Base-by-base conservation (phyloP, 1,140 invertebrate species). In the Sitophilus oryzae region DNA sequence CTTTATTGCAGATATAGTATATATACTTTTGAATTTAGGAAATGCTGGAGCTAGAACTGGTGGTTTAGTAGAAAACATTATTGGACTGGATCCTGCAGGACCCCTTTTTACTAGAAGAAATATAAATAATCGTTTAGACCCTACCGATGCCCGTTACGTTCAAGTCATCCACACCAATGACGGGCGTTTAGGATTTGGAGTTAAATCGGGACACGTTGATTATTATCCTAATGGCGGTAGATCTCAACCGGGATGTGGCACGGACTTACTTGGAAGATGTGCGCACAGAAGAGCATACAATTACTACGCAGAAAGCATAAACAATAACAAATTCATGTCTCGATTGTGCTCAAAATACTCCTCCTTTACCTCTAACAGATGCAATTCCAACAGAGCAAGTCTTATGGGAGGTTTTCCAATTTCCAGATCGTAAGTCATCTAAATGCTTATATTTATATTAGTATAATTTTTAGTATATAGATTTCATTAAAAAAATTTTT, bases 161-260 rank as follows among this genome's bases (percentile, higher is more conserved):
- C 79, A 84, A 57, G 74, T 82, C 0, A 76, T 85, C 25, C 83
- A 86, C 63, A 79, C 82, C 0, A 80, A 82, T 60, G 76, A 72
- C 61, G 69, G 77, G 53, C 49, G 77, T 55, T 73, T 84, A 20
- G 83, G 80, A 2, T 82, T 83, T 59, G 69, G 71, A 23, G 76
- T 75, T 2, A 77, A 81, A 0, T 65, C 83, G 44, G 83, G 83
- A 2, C 79, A 85, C 62, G 82, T 79, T 23, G 85, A 88, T 69
- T 88, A 86, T 65, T 86, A 81, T 67, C 80, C 82, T 9, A 86
- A 86, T 63, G 83, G 82, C 22, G 82, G 82, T 3, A 72, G 68
- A 1, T 62, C 71, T 8, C 87, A 89, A 65, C 81, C 82, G 6
- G 86, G 86, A 1, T 90, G 87, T 53, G 66, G 63, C 0, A 66